Evolutionary conservation across 2,888 invertebrate genomes (phyloP).

Genomic region (Cerastoderma edule): DNA sequence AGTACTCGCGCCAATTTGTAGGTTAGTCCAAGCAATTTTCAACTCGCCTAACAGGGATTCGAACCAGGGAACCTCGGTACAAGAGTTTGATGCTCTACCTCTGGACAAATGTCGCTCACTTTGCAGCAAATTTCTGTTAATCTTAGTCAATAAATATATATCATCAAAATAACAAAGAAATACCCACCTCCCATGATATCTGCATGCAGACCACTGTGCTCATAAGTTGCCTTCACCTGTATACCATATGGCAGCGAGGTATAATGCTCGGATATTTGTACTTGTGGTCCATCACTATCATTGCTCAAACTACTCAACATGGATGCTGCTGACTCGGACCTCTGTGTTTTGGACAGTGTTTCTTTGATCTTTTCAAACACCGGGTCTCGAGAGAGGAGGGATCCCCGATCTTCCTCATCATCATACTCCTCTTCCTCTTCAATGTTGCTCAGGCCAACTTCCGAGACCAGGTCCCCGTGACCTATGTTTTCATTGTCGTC

Average conservation of each 20-base stretch:
- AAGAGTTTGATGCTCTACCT: too few relatives aligned
- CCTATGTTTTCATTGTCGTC: constrained; percentile 42
- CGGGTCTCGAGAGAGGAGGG: constrained; percentile 56
- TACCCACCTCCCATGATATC: constrained; percentile 81
- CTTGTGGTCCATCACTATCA: constrained; percentile 54
- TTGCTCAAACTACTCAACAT: constrained; percentile 49
- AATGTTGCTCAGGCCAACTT: constrained; percentile 42
- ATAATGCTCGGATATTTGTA: constrained; percentile 73
- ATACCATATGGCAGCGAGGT: constrained; percentile 76
- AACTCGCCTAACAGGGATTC: too few relatives aligned
- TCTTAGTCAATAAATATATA: too few relatives aligned
- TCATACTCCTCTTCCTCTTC: constrained; percentile 55
- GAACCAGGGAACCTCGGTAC: too few relatives aligned
- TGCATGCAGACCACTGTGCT: constrained; percentile 76
- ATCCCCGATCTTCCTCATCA: constrained; percentile 45
- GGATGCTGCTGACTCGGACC: constrained; percentile 57
- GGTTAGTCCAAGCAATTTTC: too few relatives aligned
- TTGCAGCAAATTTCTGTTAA: too few relatives aligned
- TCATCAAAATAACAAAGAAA: too few relatives aligned
- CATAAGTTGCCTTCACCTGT: constrained; percentile 76
- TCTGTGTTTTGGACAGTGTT: constrained; percentile 56
- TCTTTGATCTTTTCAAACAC: constrained; percentile 70
- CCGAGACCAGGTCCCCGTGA: constrained; percentile 31
- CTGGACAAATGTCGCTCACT: too few relatives aligned
- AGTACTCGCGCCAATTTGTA: too few relatives aligned